phyloP scores from a whole-genome alignment of 2,797 vertebrate species.

The Picus viridis region DNA sequence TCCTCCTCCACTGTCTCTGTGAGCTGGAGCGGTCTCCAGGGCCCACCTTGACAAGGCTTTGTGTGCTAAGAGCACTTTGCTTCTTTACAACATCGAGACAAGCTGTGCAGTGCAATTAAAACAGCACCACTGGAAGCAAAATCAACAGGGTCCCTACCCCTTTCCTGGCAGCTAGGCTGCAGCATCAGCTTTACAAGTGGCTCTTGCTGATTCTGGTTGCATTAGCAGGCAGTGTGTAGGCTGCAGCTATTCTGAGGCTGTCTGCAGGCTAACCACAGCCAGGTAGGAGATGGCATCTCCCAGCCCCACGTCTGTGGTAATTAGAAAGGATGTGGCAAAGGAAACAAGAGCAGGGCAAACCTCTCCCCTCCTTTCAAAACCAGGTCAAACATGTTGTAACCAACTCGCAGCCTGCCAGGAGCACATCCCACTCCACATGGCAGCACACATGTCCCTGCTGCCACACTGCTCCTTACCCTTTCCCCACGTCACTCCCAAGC shows the following conservation, averaged over 20 bases:
- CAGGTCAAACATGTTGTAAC: neutral
- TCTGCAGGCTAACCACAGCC: constrained; percentile 51
- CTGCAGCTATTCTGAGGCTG: constrained; percentile 70
- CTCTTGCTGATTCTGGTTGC: neutral
- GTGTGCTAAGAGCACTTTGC: neutral
- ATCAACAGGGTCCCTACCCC: neutral
- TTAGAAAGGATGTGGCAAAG: neutral
- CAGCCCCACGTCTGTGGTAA: neutral
- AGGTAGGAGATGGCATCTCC: constrained; percentile 31
- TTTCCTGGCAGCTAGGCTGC: neutral
- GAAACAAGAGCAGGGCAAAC: neutral
- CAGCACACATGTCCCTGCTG: neutral
- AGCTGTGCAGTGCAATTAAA: neutral
- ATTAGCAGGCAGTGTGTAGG: constrained; percentile 5
- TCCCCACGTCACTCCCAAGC: neutral
- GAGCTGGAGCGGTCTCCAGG: neutral
- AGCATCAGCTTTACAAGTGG: neutral
- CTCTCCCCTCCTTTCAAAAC: neutral
- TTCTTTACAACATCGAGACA: neutral
- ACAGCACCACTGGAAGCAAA: constrained; percentile 42
- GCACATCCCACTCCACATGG: neutral
- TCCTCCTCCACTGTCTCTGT: neutral
- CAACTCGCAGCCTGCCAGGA: neutral
- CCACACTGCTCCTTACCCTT: neutral
- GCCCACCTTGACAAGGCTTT: neutral